Percentiles rank a stretch among this genome's conserved stretches.
phyloP scores from a whole-genome alignment of 1,140 invertebrate species.

The Procambarus virginalis region DNA sequence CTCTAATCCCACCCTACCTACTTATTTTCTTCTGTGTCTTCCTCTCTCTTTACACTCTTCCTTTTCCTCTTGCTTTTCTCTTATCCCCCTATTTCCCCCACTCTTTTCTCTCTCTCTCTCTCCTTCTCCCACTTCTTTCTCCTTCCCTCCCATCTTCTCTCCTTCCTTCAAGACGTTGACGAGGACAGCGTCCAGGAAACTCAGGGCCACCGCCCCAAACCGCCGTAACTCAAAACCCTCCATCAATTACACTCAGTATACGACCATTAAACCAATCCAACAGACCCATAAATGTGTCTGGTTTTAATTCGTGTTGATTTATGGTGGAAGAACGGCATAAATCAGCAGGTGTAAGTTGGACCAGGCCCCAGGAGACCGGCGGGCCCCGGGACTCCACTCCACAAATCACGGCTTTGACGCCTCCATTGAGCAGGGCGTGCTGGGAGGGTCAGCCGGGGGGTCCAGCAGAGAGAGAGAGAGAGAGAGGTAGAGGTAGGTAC shows the following conservation, averaged over 20 bases:
- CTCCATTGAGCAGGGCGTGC: constrained; percentile 27
- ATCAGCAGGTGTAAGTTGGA: constrained; percentile 34
- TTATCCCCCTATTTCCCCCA: too few relatives aligned
- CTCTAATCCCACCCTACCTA: too few relatives aligned
- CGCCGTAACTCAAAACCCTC: constrained; percentile 53
- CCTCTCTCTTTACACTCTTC: too few relatives aligned
- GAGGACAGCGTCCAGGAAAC: neutral
- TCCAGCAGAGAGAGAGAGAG: neutral
- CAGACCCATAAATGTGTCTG: constrained; percentile 58
- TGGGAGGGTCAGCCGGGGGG: constrained; percentile 2
- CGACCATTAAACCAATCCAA: constrained; percentile 64
- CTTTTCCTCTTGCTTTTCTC: too few relatives aligned
- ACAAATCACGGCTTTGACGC: constrained; percentile 59
- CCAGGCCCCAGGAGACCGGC: neutral
- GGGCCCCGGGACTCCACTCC: constrained; percentile 33
- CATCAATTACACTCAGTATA: constrained; percentile 61
- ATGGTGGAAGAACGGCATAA: constrained; percentile 23
- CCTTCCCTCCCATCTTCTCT: too few relatives aligned
- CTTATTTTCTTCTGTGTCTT: too few relatives aligned
- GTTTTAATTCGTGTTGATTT: constrained; percentile 68
- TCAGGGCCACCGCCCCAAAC: neutral
- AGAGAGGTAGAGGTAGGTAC: neutral
- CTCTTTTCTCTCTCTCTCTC: too few relatives aligned
- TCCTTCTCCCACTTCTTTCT: too few relatives aligned
- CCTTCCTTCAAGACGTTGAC: neutral